Evolutionary conservation across 1,140 invertebrate species (phyloP), one percentile per base, ranked within the genome.

Genomic region (Drosophila saltans): DNA sequence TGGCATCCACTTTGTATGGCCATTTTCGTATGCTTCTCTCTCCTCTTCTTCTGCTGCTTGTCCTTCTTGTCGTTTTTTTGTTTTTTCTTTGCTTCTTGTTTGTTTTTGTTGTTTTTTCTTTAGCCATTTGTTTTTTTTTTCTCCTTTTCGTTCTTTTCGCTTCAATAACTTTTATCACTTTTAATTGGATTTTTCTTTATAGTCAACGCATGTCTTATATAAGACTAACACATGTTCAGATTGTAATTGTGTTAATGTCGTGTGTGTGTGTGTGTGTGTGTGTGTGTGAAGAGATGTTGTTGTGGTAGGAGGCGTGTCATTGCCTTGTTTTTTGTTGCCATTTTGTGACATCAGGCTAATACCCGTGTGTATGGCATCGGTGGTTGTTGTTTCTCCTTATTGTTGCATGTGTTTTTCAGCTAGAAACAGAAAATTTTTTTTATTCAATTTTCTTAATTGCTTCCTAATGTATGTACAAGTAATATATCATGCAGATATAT

Each of bases 151-250:
- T 30, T 66, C 40, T 66, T 28, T 45, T 71, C 66, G 85, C 84
- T 81, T 84, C 84, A 89, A 89, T 89, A 89, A 89, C 84, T 89
- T 89, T 89, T 89, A 84, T 89, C 84, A 84, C 85, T 89, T 89
- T 89, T 89, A 89, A 89, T 89, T 89, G 84, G 84, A 82, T 89
- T 89, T 89, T 89, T 89, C 81, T 88, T 89, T 80, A 89, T 88
- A 84, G 84, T 83, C 84, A 80, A 84, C 70, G 80, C 84, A 80
- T 88, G 80, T 83, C 80, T 83, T 83, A 80, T 83, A 80, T 71
- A 65, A 64, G 83, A 67, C 83, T 70, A 88, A 88, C 75, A 86
- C 82, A 79, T 86, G 83, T 79, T 78, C 66, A 82, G 79, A 76
- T 88, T 88, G 83, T 86, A 82, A 86, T 86, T 88, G 83, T 73